Evolutionary conservation across 2,797 vertebrate species (phyloP).

Genomic region (Bovichtus diacanthus): DNA sequence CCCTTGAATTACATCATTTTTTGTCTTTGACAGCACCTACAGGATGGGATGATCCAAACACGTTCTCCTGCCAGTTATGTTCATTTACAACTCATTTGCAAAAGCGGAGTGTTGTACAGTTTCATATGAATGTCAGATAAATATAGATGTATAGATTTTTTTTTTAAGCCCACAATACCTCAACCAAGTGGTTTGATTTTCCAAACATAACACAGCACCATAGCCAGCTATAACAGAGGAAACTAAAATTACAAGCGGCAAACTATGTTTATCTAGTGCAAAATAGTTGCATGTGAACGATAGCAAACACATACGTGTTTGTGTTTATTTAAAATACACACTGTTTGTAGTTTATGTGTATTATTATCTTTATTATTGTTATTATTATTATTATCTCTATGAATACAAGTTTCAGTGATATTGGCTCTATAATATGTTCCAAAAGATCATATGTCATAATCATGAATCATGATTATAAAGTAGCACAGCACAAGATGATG

Average conservation of each 20-base stretch:
- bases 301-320: background rate
- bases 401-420: background rate
- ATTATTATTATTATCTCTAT: background rate
- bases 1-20: conserved; percentile 41
- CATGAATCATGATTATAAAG: conserved; percentile 9
- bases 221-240: background rate
- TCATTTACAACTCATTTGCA: background rate
- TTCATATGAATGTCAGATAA: background rate
- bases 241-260: background rate
- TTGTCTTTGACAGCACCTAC: conserved; percentile 16
- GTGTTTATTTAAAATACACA: too few species aligned
- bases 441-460: conserved; percentile 12
- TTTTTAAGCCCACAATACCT: background rate
- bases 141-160: too few species aligned
- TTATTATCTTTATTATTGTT: too few species aligned
- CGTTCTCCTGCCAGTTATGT: background rate
- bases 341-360: too few species aligned
- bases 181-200: background rate
- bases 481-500: background rate
- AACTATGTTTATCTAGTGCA: background rate
- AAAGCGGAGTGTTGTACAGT: background rate
- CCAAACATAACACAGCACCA: background rate
- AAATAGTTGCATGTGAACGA: background rate
- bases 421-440: background rate
- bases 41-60: conserved; percentile 2